phyloP scores from a whole-genome alignment of 2,113 vertebrate genomes.

The Phrynosoma blainvillii region DNA sequence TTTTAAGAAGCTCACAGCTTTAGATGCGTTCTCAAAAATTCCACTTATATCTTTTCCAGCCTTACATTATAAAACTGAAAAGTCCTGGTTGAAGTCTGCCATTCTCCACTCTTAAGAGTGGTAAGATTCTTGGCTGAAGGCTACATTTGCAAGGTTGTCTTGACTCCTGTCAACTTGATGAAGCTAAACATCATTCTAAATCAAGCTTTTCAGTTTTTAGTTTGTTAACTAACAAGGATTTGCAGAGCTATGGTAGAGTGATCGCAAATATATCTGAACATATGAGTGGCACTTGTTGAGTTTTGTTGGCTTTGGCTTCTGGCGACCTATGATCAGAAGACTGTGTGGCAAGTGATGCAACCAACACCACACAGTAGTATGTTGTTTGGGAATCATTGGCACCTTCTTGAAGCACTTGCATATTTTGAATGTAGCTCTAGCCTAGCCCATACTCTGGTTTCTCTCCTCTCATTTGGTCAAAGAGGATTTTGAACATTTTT shows the following conservation, averaged over 20 bases:
- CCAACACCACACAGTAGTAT: background rate
- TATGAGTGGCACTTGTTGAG: background rate
- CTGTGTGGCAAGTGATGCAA: background rate
- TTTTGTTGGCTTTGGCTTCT: too few species aligned
- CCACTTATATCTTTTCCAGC: background rate
- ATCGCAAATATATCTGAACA: background rate
- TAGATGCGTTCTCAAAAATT: background rate
- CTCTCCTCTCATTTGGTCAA: background rate
- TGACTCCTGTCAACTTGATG: background rate
- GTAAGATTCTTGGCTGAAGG: too few species aligned
- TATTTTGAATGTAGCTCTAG: background rate
- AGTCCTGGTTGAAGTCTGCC: background rate
- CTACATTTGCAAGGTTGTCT: too few species aligned
- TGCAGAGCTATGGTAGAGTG: too few species aligned
- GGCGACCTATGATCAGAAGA: background rate
- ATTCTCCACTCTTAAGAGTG: background rate
- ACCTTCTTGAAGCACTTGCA: background rate
- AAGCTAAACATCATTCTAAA: background rate
- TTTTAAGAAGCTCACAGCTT: conserved; percentile 28
- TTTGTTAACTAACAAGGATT: background rate
- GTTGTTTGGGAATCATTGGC: background rate
- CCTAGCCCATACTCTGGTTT: background rate
- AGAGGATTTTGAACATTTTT: background rate
- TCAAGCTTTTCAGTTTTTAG: background rate
- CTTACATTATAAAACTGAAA: background rate